A percentile compares a stretch with the other conserved stretches of the same genome.
Evolutionary conservation across 2,113 vertebrate species (phyloP).

Genomic region (Abramis brama): DNA sequence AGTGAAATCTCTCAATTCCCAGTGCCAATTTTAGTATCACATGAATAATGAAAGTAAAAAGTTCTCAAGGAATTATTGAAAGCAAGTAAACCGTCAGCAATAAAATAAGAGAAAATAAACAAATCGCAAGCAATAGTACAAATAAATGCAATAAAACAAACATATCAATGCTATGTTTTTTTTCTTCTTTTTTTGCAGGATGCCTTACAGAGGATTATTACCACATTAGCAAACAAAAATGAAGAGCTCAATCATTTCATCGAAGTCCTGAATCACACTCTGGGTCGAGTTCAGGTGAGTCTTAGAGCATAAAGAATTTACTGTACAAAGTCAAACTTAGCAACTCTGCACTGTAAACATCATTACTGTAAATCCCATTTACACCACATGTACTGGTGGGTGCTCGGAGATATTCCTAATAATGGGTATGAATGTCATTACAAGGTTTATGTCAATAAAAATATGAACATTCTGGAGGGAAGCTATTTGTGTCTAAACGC

Average conservation of each 20-base stretch:
- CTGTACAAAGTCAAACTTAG: neutral
- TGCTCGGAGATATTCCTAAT: neutral
- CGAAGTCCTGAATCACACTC: conserved; percentile 81
- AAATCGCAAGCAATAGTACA: neutral
- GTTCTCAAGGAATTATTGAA: neutral
- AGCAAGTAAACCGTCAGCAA: neutral
- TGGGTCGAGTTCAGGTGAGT: conserved; percentile 86
- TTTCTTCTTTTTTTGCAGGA: conserved; percentile 74
- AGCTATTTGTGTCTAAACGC: too few species aligned
- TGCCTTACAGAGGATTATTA: conserved; percentile 89
- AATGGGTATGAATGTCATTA: neutral
- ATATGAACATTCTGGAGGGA: too few species aligned
- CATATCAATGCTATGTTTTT: neutral
- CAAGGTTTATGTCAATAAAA: neutral
- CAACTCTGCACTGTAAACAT: too few species aligned
- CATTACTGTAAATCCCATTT: neutral
- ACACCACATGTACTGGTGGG: neutral
- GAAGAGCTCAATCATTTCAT: conserved; percentile 92
- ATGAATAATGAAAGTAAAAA: neutral
- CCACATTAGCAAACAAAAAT: conserved; percentile 89
- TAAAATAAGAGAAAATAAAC: neutral
- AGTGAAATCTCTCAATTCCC: neutral
- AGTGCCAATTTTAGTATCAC: neutral
- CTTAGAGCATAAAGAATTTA: neutral
- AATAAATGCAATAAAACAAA: neutral